Evolutionary conservation across 1,140 invertebrate species (phyloP).

Genomic region (Drosophila virilis): DNA sequence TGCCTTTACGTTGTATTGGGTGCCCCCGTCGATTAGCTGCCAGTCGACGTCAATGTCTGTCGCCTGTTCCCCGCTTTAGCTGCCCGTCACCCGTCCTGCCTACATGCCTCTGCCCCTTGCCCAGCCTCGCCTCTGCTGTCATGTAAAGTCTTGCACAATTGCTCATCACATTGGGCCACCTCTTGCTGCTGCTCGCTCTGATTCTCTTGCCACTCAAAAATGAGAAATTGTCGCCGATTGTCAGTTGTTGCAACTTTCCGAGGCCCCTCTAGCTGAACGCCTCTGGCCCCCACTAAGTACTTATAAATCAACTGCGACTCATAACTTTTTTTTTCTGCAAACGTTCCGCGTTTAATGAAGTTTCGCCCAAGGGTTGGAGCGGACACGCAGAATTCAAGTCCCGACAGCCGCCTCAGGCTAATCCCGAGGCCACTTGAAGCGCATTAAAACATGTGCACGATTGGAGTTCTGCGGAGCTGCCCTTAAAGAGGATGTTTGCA

Average conservation of each 20-base stretch:
- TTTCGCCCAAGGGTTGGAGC: conserved; percentile 29
- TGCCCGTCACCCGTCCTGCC: no score
- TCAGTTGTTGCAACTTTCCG: conserved; percentile 36
- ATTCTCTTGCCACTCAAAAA: conserved; percentile 25
- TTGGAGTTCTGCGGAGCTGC: conserved; percentile 8
- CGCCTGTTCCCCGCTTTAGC: conserved; percentile 29
- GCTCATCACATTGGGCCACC: conserved; percentile 63
- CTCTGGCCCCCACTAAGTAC: conserved; percentile 6
- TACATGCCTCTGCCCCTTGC: not conserved
- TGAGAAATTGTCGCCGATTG: conserved; percentile 75
- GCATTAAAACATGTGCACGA: conserved; percentile 41
- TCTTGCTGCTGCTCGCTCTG: conserved; percentile 12
- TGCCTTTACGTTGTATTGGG: conserved; percentile 48
- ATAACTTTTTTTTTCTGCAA: conserved; percentile 53
- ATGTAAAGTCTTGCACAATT: conserved; percentile 68
- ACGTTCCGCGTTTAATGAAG: conserved; percentile 59
- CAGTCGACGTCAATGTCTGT: conserved; percentile 74
- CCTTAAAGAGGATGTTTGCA: conserved; percentile 66
- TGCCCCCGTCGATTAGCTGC: conserved; percentile 73
- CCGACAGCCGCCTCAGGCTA: not conserved
- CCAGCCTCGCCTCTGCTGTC: conserved; percentile 5
- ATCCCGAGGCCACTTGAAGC: conserved; percentile 45
- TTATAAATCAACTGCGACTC: conserved; percentile 72
- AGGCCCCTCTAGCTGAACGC: not conserved
- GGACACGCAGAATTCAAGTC: conserved; percentile 19